Percentiles rank a stretch among this genome's conserved stretches.
Conservation (phyloP, 2,113 vertebrate species). For the Marcusenius ussheri region DNA sequence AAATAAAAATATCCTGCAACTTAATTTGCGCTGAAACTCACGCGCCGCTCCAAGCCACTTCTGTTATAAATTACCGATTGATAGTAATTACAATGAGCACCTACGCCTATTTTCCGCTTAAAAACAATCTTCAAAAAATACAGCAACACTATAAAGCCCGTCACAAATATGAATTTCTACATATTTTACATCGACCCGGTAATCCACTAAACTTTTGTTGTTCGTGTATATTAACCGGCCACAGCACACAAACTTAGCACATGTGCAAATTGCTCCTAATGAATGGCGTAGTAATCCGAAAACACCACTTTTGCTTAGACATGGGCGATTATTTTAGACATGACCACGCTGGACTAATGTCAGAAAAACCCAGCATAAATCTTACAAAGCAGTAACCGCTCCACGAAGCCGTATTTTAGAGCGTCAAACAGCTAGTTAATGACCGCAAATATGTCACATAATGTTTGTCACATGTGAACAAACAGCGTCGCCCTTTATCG, state of each 20-base stretch:
- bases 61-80: background rate
- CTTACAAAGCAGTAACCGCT: background rate
- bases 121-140: background rate
- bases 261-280: background rate
- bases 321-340: background rate
- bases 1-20: background rate
- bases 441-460: background rate
- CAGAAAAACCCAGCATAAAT: background rate
- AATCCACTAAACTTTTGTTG: background rate
- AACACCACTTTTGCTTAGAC: background rate
- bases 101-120: background rate
- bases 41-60: background rate
- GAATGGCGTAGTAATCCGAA: background rate
- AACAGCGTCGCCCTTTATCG: background rate
- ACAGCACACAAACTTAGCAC: background rate
- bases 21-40: background rate
- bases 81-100: background rate
- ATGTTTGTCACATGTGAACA: background rate
- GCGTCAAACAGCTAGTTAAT: background rate
- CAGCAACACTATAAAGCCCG: background rate
- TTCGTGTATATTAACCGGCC: background rate
- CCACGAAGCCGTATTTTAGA: background rate
- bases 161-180: background rate
- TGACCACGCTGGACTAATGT: background rate
- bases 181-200: background rate